Conservation (phyloP, 2,113 vertebrate genomes). For the Trichechus manatus region DNA sequence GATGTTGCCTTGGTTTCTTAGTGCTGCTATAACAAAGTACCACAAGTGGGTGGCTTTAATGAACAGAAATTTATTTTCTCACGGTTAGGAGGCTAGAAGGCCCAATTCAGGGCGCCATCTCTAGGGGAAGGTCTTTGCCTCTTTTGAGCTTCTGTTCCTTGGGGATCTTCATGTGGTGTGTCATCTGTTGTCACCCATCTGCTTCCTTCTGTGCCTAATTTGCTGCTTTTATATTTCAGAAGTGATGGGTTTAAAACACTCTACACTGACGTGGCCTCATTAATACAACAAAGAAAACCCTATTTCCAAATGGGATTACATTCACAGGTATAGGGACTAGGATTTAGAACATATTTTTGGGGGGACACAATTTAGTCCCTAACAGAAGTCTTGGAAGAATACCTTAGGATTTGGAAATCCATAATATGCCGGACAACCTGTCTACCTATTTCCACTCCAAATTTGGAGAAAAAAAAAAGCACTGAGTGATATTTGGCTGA, state of each 20-base stretch:
- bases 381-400: not conserved
- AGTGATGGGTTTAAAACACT: too few species aligned
- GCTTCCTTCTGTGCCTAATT: not conserved
- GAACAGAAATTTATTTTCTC: not conserved
- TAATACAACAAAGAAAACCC: not conserved
- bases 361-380: not conserved
- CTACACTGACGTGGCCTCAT: not conserved
- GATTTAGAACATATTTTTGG: not conserved
- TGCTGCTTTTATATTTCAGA: not conserved
- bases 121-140: not conserved
- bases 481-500: not conserved
- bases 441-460: conserved; percentile 33
- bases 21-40: not conserved
- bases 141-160: not conserved
- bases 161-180: not conserved
- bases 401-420: not conserved
- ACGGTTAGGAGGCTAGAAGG: not conserved
- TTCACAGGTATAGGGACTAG: not conserved
- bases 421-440: not conserved
- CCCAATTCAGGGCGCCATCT: not conserved
- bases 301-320: not conserved
- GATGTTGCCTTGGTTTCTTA: not conserved
- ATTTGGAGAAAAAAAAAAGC: not conserved
- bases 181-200: not conserved
- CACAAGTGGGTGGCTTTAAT: not conserved